A percentile compares a stretch with the other conserved stretches of the same genome.
phyloP scores from a whole-genome alignment of 2,888 invertebrate genomes.

The Strigamia transsilvanica region DNA sequence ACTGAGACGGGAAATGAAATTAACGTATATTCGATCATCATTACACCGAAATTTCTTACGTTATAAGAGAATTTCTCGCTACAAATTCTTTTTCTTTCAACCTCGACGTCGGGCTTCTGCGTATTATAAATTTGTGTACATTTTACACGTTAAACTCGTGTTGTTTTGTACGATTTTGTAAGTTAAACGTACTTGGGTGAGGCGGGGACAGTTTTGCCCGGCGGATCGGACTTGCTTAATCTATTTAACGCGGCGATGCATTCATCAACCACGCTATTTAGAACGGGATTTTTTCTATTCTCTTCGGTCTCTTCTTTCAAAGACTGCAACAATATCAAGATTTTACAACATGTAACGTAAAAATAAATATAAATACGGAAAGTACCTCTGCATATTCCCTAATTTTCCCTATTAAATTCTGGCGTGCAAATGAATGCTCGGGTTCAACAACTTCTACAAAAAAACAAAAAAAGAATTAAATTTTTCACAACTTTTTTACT shows the following conservation, averaged over 20 bases:
- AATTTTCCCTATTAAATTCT: neutral
- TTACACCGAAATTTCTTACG: neutral
- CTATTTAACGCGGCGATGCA: neutral
- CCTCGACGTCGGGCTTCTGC: neutral
- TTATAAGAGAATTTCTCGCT: conserved; percentile 10
- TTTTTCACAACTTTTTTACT: too few species aligned
- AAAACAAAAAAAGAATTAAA: neutral
- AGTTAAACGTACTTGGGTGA: neutral
- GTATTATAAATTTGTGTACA: neutral
- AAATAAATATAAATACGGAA: neutral
- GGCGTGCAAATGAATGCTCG: neutral
- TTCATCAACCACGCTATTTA: neutral
- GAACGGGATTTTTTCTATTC: neutral
- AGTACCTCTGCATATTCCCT: neutral
- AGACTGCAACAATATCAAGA: neutral
- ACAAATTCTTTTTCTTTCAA: conserved; percentile 30
- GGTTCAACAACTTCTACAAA: neutral
- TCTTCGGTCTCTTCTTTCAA: neutral
- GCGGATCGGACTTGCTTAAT: neutral
- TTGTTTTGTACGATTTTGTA: too few species aligned
- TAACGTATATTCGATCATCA: neutral
- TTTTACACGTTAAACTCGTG: neutral
- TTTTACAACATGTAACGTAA: neutral
- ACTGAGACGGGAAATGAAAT: conserved; percentile 60
- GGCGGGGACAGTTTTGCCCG: neutral